These are phyloP conservation scores for Cariama cristata DNA, from an alignment of 2,113 vertebrate genomes.

Conservation along the genomic window DNA sequence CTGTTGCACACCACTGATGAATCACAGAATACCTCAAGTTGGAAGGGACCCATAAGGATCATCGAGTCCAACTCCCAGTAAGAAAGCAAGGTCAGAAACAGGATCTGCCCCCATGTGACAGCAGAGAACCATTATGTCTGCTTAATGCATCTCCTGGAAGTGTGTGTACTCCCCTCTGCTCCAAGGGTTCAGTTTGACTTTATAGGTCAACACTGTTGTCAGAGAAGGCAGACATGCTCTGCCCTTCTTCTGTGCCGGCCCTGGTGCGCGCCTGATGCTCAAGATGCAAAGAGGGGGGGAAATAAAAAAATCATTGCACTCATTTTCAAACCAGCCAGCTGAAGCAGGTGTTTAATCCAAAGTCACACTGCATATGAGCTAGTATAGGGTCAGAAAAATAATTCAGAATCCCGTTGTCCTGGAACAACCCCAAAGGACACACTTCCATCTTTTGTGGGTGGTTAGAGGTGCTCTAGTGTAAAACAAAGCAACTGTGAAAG, in stretches of 20 bases:
- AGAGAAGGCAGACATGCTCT: background rate
- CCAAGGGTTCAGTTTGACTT: background rate
- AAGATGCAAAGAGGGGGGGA: background rate
- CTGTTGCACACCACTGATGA: background rate
- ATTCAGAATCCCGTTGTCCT: background rate
- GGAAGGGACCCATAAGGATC: background rate
- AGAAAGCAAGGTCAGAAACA: background rate
- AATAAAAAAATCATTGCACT: background rate
- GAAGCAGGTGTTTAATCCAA: background rate
- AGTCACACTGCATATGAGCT: background rate
- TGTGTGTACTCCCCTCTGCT: background rate
- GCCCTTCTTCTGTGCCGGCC: background rate
- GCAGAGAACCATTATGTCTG: background rate
- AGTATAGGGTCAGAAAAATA: background rate
- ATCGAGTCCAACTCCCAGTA: background rate
- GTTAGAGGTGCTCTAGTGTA: background rate
- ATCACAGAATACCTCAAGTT: background rate
- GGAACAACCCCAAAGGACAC: background rate
- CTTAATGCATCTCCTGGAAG: background rate
- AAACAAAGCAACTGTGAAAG: background rate
- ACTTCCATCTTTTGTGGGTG: background rate
- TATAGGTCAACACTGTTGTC: background rate
- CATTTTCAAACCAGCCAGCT: background rate
- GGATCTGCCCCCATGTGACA: background rate
- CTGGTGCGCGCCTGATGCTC: background rate